phyloP scores from a whole-genome alignment of 2,113 vertebrate species.

The Oreocharis arfaki region DNA sequence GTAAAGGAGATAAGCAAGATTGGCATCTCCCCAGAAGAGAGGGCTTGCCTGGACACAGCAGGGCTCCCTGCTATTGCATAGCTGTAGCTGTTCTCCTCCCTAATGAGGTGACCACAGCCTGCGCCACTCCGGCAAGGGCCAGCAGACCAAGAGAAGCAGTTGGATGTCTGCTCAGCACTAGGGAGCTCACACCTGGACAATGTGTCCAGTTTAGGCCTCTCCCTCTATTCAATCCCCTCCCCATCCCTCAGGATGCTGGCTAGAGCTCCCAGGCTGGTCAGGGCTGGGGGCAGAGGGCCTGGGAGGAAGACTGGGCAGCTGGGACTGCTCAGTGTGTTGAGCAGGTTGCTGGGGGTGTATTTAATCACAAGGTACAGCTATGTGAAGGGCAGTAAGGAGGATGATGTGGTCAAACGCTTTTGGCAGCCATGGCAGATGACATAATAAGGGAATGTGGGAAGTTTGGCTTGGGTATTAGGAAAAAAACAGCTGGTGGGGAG shows the following conservation, averaged over 20 bases:
- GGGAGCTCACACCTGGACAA: neutral
- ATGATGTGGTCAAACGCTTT: neutral
- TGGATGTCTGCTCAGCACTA: neutral
- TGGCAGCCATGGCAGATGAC: neutral
- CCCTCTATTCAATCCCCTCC: rapidly evolving
- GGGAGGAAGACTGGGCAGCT: neutral
- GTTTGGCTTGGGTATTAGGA: neutral
- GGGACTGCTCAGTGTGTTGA: neutral
- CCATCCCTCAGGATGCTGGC: neutral
- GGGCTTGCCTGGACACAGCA: neutral
- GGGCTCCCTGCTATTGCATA: neutral
- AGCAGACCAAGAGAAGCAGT: neutral
- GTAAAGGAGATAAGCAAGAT: neutral
- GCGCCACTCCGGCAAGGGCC: rapidly evolving
- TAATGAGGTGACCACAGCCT: rapidly evolving
- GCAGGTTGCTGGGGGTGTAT: neutral
- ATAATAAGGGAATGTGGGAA: neutral
- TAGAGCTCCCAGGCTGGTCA: neutral
- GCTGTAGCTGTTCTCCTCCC: neutral
- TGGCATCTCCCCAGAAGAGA: neutral
- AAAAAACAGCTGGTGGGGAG: neutral
- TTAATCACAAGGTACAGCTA: rapidly evolving
- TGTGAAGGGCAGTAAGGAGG: neutral
- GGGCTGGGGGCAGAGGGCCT: neutral
- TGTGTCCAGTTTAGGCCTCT: neutral